phyloP scores from a whole-genome alignment of 2,888 invertebrate species.

The Acrobasis consociella region DNA sequence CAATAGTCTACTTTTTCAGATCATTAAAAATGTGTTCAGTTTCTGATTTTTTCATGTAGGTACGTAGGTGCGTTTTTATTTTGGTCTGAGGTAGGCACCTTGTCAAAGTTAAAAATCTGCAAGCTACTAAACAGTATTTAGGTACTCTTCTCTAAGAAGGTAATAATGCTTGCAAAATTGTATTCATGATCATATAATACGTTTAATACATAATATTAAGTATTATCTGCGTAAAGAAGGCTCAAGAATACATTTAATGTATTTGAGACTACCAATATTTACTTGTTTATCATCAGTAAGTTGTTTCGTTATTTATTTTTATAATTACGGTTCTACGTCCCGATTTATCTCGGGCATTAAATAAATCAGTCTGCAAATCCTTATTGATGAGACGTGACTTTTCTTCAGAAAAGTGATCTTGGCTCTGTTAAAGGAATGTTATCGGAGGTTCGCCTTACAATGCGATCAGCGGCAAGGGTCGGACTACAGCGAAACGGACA shows the following conservation, averaged over 20 bases:
- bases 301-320: neutral
- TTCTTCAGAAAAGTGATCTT: slow-evolving; percentile 52
- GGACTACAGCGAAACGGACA: slow-evolving; percentile 63
- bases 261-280: neutral
- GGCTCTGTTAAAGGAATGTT: slow-evolving; percentile 62
- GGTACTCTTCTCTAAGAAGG: too few species aligned
- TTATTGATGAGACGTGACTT: slow-evolving; percentile 58
- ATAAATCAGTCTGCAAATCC: slow-evolving; percentile 62
- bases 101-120: too few species aligned
- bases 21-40: neutral
- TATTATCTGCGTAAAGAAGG: too few species aligned
- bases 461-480: slow-evolving; percentile 60
- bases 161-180: too few species aligned
- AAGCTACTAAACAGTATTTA: too few species aligned
- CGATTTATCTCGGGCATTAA: slow-evolving; percentile 24
- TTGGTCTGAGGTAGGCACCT: too few species aligned
- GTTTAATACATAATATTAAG: too few species aligned
- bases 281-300: neutral
- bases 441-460: slow-evolving; percentile 61
- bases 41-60: neutral
- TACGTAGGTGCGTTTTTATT: too few species aligned
- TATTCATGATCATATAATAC: too few species aligned
- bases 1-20: slow-evolving; percentile 1
- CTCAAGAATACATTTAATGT: too few species aligned
- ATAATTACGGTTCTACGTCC: neutral